Conservation (phyloP, 2,888 invertebrate species). For the Rotaria socialis region DNA sequence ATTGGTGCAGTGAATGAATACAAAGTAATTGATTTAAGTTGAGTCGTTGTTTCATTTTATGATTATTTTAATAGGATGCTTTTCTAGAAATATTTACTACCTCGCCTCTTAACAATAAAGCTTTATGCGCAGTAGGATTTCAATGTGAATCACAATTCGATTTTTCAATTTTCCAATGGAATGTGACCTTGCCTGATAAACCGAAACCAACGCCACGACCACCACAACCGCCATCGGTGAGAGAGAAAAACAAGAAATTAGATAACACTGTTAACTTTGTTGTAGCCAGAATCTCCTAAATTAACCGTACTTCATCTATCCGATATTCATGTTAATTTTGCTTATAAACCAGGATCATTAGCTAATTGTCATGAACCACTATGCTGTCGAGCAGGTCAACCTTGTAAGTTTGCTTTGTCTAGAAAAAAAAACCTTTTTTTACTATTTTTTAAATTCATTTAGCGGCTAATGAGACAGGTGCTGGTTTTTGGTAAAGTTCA, state of each 20-base stretch:
- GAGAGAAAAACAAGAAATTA: neutral
- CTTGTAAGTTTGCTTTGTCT: neutral
- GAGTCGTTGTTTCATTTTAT: neutral
- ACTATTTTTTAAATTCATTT: neutral
- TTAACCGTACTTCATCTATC: conserved; percentile 82
- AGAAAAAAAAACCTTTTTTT: too few species aligned
- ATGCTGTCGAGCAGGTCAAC: conserved; percentile 65
- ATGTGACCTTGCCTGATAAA: conserved; percentile 51
- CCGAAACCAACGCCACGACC: conserved; percentile 52
- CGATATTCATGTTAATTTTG: conserved; percentile 76
- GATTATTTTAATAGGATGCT: neutral
- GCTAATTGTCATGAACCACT: conserved; percentile 72
- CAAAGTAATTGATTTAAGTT: neutral
- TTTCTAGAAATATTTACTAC: neutral
- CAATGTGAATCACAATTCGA: conserved; percentile 39
- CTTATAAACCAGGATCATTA: conserved; percentile 68
- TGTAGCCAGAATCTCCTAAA: conserved; percentile 47
- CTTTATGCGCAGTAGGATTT: conserved; percentile 41
- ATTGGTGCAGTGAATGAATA: conserved; percentile 5
- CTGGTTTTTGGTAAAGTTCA: conserved; percentile 39
- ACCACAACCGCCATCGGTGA: conserved; percentile 51
- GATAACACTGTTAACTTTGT: neutral
- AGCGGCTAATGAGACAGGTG: neutral
- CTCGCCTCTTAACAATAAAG: neutral
- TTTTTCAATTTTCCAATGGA: conserved; percentile 49